Conservation (phyloP, 2,113 vertebrate species). For the Tachysurus fulvidraco region DNA sequence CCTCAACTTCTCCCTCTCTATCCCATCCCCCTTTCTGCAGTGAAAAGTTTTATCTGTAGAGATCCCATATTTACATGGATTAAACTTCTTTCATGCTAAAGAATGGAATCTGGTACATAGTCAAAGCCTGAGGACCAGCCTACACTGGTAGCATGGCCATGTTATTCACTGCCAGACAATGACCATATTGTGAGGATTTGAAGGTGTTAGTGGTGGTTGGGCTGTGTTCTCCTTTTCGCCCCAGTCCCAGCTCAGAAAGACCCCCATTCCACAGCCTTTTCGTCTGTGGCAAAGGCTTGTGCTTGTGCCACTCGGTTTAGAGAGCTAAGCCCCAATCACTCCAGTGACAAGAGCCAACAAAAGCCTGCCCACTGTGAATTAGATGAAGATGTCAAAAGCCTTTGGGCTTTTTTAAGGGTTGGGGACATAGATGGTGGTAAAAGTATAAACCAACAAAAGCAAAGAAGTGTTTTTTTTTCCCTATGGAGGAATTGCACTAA, state of each 20-base stretch:
- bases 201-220: constrained; percentile 61
- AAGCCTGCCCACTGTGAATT: constrained; percentile 85
- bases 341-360: constrained; percentile 99
- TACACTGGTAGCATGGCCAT: constrained; percentile 96
- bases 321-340: constrained; percentile 90
- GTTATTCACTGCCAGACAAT: constrained; percentile 98
- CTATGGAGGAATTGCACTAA: constrained; percentile 77
- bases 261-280: constrained; percentile 67
- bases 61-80: constrained; percentile 99
- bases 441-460: constrained; percentile 82
- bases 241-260: constrained; percentile 71
- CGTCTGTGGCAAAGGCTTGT: constrained; percentile 90
- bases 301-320: constrained; percentile 93
- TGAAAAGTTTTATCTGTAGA: constrained; percentile 86
- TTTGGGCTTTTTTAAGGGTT: constrained; percentile 66
- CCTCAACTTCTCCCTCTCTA: constrained; percentile 74
- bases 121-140: constrained; percentile 93
- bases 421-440: constrained; percentile 65
- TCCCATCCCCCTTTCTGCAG: constrained; percentile 79
- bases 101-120: constrained; percentile 97
- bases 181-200: constrained; percentile 99
- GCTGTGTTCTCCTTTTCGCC: constrained; percentile 30
- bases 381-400: constrained; percentile 86
- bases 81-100: constrained; percentile 97
- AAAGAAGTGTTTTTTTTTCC: constrained; percentile 76